phyloP scores from a whole-genome alignment of 1,140 invertebrate species.

The Elysia chlorotica region DNA sequence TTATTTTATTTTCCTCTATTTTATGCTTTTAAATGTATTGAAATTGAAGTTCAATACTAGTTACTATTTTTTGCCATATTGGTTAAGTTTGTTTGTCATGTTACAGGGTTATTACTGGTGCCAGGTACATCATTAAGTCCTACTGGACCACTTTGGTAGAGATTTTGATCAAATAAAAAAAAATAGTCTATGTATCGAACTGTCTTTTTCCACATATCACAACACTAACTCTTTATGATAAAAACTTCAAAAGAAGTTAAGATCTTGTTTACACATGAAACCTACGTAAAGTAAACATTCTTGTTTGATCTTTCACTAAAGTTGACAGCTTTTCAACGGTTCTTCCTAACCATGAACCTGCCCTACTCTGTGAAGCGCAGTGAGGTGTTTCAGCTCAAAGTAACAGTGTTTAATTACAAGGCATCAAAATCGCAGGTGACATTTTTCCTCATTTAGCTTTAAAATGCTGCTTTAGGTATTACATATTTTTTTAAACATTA shows the following conservation, averaged over 20 bases:
- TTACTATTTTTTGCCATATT: no score
- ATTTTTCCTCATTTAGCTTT: not conserved
- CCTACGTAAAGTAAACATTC: not conserved
- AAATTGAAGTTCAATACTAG: no score
- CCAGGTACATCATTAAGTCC: not conserved
- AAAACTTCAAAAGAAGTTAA: no score
- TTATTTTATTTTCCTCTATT: not conserved
- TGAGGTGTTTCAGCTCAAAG: constrained; percentile 87
- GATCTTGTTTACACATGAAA: no score
- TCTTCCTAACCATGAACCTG: constrained; percentile 84
- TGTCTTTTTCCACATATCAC: no score
- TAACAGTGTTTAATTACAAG: constrained; percentile 91
- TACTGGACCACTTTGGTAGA: not conserved
- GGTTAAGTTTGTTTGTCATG: no score
- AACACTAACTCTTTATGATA: no score
- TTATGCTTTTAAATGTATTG: no score
- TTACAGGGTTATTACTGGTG: no score
- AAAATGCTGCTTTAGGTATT: not conserved
- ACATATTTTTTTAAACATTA: not conserved
- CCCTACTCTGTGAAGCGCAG: constrained; percentile 89
- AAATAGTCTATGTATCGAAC: no score
- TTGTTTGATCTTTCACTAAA: constrained; percentile 50
- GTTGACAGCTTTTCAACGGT: constrained; percentile 84
- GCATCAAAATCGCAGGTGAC: constrained; percentile 55
- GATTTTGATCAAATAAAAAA: not conserved